Percentiles rank a stretch among this genome's conserved stretches.
These are phyloP conservation scores for Dermatophagoides farinae DNA, from an alignment of 1,140 invertebrate species.

Conservation along the genomic window DNA sequence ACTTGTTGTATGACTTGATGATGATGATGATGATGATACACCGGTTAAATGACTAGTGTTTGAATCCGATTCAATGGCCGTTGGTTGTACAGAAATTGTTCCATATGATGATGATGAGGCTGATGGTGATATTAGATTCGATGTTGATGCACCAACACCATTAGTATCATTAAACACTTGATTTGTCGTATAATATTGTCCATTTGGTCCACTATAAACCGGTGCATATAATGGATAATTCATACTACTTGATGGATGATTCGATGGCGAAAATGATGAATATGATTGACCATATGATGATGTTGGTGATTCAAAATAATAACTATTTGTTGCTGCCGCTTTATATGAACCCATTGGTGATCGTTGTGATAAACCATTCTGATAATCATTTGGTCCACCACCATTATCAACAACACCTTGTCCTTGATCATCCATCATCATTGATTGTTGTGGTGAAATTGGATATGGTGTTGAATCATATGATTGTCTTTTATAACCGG, in stretches of 20 bases:
- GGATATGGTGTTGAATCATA: background rate
- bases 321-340: background rate
- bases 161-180: background rate
- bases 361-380: background rate
- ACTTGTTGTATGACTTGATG: background rate
- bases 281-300: background rate
- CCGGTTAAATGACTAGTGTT: no score
- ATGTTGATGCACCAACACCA: background rate
- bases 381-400: no score
- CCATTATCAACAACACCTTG: no score
- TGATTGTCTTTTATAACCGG: background rate
- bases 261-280: background rate
- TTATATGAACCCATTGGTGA: background rate
- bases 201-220: conserved; percentile 5
- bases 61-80: background rate
- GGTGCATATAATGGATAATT: background rate
- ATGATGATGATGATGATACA: background rate
- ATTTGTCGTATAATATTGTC: background rate
- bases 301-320: background rate
- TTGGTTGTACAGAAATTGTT: background rate
- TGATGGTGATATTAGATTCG: background rate
- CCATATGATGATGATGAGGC: background rate
- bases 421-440: background rate
- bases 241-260: background rate
- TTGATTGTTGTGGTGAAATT: background rate